Conservation (phyloP, 1,140 invertebrate species). For the Maconellicoccus hirsutus region DNA sequence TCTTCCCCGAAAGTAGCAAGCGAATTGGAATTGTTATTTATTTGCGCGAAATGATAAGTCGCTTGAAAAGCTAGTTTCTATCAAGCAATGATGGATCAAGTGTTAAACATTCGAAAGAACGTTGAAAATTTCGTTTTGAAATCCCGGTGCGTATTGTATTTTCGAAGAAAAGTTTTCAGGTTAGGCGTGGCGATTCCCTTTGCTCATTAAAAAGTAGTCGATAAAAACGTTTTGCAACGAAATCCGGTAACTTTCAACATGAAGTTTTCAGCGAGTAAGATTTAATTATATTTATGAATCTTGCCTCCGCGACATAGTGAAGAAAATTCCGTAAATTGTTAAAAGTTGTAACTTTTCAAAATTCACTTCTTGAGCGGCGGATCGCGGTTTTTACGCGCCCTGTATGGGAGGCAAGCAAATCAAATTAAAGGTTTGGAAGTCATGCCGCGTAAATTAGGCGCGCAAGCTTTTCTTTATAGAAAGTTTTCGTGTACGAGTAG, state of each 20-base stretch:
- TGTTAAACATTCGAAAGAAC: not conserved
- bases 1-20: too few species aligned
- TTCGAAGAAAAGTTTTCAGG: not conserved
- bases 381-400: not conserved
- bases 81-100: too few species aligned
- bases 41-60: too few species aligned
- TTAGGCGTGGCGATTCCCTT: not conserved
- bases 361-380: not conserved
- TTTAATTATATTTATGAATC: constrained; percentile 1
- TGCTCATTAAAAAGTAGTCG: not conserved
- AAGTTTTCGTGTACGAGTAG: not conserved
- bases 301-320: not conserved
- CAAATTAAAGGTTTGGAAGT: constrained; percentile 9
- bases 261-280: not conserved
- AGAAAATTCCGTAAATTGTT: constrained; percentile 9
- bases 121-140: not conserved
- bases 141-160: not conserved
- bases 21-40: too few species aligned
- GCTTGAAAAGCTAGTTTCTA: too few species aligned
- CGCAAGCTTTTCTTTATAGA: not conserved
- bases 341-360: not conserved
- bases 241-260: not conserved
- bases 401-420: not conserved
- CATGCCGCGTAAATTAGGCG: constrained; percentile 2
- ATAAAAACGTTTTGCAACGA: not conserved